Conservation (phyloP, 2,797 vertebrate genomes). For the Lithobates sylvaticus region DNA sequence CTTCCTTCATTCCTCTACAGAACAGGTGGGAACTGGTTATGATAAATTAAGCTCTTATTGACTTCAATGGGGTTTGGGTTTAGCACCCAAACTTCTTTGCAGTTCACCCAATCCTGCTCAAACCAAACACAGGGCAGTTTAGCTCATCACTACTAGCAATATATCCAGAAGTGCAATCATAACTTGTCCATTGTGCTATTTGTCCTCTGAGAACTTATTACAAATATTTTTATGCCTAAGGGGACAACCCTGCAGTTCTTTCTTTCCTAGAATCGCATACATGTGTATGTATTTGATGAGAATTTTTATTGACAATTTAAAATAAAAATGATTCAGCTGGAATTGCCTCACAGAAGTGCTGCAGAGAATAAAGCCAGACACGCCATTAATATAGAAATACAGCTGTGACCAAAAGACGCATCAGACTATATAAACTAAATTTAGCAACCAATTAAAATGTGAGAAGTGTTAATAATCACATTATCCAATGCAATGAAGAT, state of each 20-base stretch:
- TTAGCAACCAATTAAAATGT: constrained; percentile 35
- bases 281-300: background rate
- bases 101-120: too few relatives aligned
- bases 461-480: constrained; percentile 32
- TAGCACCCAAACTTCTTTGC: too few relatives aligned
- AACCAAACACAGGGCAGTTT: too few relatives aligned
- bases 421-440: constrained; percentile 11
- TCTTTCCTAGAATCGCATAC: background rate
- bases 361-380: background rate
- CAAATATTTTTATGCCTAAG: background rate
- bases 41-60: too few relatives aligned
- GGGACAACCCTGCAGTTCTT: background rate
- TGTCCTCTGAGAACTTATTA: background rate
- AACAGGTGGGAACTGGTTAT: too few relatives aligned
- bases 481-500: background rate
- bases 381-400: background rate
- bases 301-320: background rate
- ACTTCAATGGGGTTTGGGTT: too few relatives aligned
- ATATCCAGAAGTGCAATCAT: background rate
- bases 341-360: background rate
- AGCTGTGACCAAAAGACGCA: constrained; percentile 8
- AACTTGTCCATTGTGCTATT: background rate
- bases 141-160: background rate
- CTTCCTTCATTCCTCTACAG: too few relatives aligned
- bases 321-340: constrained; percentile 1